Evolutionary conservation across 2,888 invertebrate genomes (phyloP), one percentile per base, ranked within the genome.

Genomic region (Synergus itoensis): DNA sequence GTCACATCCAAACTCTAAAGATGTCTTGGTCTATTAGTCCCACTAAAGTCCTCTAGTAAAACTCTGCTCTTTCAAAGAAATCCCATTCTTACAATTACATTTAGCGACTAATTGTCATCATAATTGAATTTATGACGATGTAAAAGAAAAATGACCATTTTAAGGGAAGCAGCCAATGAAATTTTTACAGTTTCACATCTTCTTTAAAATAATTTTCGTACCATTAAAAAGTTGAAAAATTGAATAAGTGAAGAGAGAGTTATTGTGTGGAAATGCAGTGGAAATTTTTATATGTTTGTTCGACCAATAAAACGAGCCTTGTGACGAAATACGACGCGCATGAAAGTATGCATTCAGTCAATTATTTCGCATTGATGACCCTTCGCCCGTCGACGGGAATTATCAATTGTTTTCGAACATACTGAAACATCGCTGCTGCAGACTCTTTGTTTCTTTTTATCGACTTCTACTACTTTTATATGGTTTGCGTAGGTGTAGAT

Each of bases 391-490:
- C 78, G 43, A 18, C 64, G 16, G 40, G 82, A 80, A 80, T 87
- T 87, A 87, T 87, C 87, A 84, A 86, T 85, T 87, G 87, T 87
- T 87, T 87, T 86, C 80, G 81, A 84, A 83, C 78, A 65, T 76
- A 67, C 75, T 77, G 83, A 77, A 77, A 83, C 77, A 73, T 77
- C 78, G 82, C 86, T 86, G 86, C 77, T 80, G 80, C 16, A 63
- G 18, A 82, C 78, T 83, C 86, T 86, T 86, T 84, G 84, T 86
- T 82, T 80, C 77, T 83, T 86, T 84, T 83, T 82, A 84, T 85
- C 85, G 40, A 69, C 83, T 28, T 14, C 28, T 21, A 48, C 69
- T 28, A 69, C 48, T 67, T 21, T 67, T 67, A 43, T 67, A 67
- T 11, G 9, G 36, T 40, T 18, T 28, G 43, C 65, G 43, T 43